Evolutionary conservation across 1,140 invertebrate genomes (phyloP), one percentile per base, ranked within the genome.

Genomic region (Brachystomella parvula): DNA sequence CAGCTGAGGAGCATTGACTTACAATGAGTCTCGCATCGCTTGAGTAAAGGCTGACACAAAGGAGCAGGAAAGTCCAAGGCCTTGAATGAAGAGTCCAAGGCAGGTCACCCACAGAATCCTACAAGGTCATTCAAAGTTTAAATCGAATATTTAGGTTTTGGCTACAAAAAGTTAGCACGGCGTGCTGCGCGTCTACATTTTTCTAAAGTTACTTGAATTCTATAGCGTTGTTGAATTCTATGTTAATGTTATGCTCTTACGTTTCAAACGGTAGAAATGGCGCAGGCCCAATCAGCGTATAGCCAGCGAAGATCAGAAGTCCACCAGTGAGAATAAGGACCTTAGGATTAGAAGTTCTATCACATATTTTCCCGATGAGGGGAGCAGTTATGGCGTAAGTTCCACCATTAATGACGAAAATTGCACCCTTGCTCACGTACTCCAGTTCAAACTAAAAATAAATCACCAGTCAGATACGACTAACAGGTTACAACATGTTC

Each of bases 341-440:
- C 76, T 89, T 89, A 0, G 88, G 87, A 47, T 81, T 80, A 2
- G 3, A 30, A 15, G 78, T 74, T 64, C 82, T 83, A 75, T 92
- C 89, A 73, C 89, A 89, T 0, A 90, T 70, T 83, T 84, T 87
- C 26, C 92, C 91, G 86, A 88, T 93, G 17, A 80, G 77, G 0
- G 91, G 90, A 0, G 90, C 89, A 0, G 88, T 87, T 0, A 89
- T 47, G 0, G 89, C 90, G 26, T 68, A 68, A 0, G 86, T 84
- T 0, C 87, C 90, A 2, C 91, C 92, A 74, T 90, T 92, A 47
- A 94, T 87, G n/a, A 94, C 84, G 76, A 94, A 94, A 83, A 93
- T 88, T 17, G 90, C 75, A 0, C 91, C 91, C 35, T 92, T 78
- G 6, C 89, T 75, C 3, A 90, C 82, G 0, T 89, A 87, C 28